Percentiles rank a stretch among this genome's conserved stretches.
Conservation (phyloP, 2,888 invertebrate genomes). For the Crepidodera aurea region DNA sequence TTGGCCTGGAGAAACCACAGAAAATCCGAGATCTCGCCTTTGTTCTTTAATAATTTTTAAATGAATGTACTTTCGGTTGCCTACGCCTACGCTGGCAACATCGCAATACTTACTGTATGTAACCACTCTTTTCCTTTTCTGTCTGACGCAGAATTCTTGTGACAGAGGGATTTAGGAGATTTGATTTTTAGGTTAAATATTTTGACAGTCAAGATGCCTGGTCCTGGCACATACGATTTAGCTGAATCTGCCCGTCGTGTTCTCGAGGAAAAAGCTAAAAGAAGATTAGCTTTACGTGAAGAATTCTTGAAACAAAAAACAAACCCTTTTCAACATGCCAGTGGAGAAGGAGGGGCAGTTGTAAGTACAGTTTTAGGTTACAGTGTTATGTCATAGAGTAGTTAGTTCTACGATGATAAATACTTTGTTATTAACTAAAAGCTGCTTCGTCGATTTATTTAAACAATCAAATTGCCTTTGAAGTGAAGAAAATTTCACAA, state of each 20-base stretch:
- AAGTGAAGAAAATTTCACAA: neutral
- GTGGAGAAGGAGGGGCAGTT: constrained; percentile 72
- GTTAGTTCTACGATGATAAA: no score
- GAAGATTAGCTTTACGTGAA: constrained; percentile 69
- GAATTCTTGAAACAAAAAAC: constrained; percentile 75
- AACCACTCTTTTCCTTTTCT: no score
- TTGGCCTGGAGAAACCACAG: no score
- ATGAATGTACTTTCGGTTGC: no score
- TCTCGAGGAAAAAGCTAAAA: constrained; percentile 68
- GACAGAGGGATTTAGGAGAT: no score
- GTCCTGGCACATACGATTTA: constrained; percentile 63
- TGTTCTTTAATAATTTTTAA: no score
- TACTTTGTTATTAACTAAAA: no score
- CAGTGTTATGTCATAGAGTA: constrained; percentile 38
- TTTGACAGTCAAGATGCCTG: constrained; percentile 54
- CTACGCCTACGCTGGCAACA: no score
- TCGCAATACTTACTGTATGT: no score
- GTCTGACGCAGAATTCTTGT: no score
- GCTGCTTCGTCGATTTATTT: neutral
- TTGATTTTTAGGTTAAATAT: no score
- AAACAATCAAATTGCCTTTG: neutral
- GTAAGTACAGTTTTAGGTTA: constrained; percentile 64
- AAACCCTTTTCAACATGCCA: constrained; percentile 76
- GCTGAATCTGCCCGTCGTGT: constrained; percentile 64
- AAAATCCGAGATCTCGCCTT: no score